Base-by-base conservation (phyloP, 64 coral and sea anemone genomes). In the Montipora sp. region DNA sequence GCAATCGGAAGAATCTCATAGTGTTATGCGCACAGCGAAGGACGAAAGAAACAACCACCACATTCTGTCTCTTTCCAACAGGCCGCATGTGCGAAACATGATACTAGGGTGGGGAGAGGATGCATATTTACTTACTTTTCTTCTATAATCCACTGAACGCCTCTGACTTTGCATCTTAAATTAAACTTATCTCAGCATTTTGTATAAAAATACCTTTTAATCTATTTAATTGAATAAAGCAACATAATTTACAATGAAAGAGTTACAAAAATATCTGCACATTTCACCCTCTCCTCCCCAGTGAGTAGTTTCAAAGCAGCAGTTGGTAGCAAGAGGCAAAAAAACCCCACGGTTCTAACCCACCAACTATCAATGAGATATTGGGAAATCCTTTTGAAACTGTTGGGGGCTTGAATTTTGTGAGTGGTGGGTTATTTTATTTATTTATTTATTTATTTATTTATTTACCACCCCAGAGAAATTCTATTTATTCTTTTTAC, bases 1-100 rank as follows among this genome's bases (percentile, higher is more conserved):
- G 89, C 11, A 94, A 60, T 75, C 95, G 80, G 59, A 83, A 94
- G 5, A 94, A 78, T 71, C 84, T 94, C 95, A 98, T 98, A 6
- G 45, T 92, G 65, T 22, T 24, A 59, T 81, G 23, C 74, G 27
- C 78, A 14, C 67, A 4, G 46, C 22, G 51, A 81, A 8, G 57
- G 3, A 59, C 78, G 7, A n/a, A 47, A 4, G 1, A 61, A 9
- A 61, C 23, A 43, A 10, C 11, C 7, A 36, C 23, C 79, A 24
- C 16, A 7, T 49, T 71, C 16, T 24, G 2, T 7, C 83, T 12
- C n/a, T 16, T 53, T 46, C 5, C 3, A 14, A 63, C 21, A 75
- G 13, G 21, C 49, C 72, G 73, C 72, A 66, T 78, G 85, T 77
- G 58, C 74, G 47, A 5, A 24, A 45, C 11, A 74, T 43, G 43